These are phyloP conservation scores for Malacoctenus gilli DNA, from an alignment of 2,797 vertebrate species.

Conservation along the genomic window DNA sequence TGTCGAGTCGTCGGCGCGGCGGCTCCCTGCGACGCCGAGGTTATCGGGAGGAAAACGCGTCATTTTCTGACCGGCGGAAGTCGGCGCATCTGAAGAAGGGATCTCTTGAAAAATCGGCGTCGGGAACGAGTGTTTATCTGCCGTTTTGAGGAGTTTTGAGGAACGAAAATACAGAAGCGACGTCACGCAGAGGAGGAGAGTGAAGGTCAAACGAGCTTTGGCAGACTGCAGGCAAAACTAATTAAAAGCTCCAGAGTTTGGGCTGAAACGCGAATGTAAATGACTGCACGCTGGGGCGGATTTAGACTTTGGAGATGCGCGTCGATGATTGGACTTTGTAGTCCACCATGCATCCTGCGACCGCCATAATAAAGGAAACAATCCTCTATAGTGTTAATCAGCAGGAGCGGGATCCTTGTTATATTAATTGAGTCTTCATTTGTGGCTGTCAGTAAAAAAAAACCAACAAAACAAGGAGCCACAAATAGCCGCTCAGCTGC, in stretches of 20 bases:
- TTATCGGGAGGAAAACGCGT: no score
- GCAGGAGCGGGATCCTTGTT: slow-evolving; percentile 6
- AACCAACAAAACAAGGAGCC: not conserved
- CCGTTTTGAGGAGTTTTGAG: slow-evolving; percentile 28
- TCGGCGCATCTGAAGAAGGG: no score
- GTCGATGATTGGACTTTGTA: slow-evolving; percentile 48
- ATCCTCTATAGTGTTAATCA: slow-evolving; percentile 18
- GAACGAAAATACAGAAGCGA: slow-evolving; percentile 43
- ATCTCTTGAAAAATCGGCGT: no score
- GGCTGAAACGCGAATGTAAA: slow-evolving; percentile 58
- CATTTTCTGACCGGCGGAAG: no score
- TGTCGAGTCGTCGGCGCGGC: no score
- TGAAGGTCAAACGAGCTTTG: slow-evolving; percentile 58
- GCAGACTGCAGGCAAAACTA: slow-evolving; percentile 56
- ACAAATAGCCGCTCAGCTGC: not conserved
- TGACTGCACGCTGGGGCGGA: slow-evolving; percentile 47
- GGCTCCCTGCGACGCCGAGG: no score
- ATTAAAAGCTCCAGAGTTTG: slow-evolving; percentile 70
- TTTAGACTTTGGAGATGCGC: no score
- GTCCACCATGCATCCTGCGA: slow-evolving; percentile 28
- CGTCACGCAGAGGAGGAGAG: slow-evolving; percentile 57
- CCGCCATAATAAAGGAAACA: slow-evolving; percentile 17
- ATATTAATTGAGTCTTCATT: not conserved
- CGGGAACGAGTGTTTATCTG: not conserved
- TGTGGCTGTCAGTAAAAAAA: not conserved